Evolutionary conservation across 2,797 vertebrate species (phyloP).

Genomic region (Coilia nasus): DNA sequence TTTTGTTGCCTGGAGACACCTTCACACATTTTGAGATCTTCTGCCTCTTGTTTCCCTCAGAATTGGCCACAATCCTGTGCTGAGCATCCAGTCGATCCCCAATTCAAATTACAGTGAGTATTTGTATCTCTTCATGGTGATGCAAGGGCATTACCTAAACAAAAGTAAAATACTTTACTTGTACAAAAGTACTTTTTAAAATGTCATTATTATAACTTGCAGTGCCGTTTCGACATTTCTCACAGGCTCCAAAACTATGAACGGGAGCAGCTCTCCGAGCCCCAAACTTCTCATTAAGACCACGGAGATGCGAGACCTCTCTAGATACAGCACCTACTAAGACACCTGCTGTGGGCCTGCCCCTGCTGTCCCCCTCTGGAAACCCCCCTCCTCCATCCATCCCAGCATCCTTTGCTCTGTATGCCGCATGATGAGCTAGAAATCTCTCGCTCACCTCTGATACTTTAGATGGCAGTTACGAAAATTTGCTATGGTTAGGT

Average conservation of each 20-base stretch:
- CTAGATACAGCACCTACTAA: conserved; percentile 51
- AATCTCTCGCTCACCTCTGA: background rate
- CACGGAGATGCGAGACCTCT: conserved; percentile 51
- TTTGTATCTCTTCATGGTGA: background rate
- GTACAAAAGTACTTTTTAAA: background rate
- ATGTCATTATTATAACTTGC: background rate
- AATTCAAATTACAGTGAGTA: conserved; percentile 70
- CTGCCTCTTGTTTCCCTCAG: conserved; percentile 54
- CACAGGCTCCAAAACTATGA: conserved; percentile 51
- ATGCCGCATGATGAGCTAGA: background rate
- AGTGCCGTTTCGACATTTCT: background rate
- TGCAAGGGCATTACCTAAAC: background rate
- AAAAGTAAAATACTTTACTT: background rate
- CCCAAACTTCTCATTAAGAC: conserved; percentile 60
- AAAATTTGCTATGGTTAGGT: background rate
- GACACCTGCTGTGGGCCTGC: background rate
- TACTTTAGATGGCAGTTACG: background rate
- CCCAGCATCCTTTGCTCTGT: background rate
- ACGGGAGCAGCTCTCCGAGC: conserved; percentile 46
- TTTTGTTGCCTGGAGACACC: background rate
- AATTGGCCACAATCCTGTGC: conserved; percentile 72
- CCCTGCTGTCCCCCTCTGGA: background rate
- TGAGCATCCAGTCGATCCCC: conserved; percentile 71
- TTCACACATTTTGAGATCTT: background rate
- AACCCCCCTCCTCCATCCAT: background rate